Evolutionary conservation across 2,797 vertebrate genomes (phyloP).

Genomic region (Gallinago solitaria): DNA sequence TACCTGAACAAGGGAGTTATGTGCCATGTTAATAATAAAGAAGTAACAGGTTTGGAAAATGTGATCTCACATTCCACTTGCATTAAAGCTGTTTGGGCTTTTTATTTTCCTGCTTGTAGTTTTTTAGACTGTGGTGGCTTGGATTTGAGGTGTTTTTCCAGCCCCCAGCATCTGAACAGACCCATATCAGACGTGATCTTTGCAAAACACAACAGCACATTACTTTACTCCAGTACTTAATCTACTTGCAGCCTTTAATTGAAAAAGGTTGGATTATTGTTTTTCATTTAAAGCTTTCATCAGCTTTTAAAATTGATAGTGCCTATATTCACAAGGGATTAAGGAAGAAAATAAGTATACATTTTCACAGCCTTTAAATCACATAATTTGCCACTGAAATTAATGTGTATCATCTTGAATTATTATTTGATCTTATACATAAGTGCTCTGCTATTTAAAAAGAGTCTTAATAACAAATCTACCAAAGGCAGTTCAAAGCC

Average conservation of each 20-base stretch:
- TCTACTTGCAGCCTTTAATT: slow-evolving; percentile 51
- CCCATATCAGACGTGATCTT: not conserved
- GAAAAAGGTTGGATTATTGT: slow-evolving; percentile 61
- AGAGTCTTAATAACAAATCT: slow-evolving; percentile 64
- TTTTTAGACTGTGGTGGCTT: not conserved
- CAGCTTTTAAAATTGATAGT: slow-evolving; percentile 50
- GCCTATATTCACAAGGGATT: slow-evolving; percentile 37
- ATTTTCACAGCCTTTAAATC: slow-evolving; percentile 58
- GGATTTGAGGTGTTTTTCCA: not conserved
- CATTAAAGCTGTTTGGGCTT: not conserved
- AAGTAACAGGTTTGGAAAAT: slow-evolving; percentile 27
- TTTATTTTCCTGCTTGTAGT: not conserved
- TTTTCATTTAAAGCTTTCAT: slow-evolving; percentile 60
- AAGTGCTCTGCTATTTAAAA: slow-evolving; percentile 57
- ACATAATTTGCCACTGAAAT: slow-evolving; percentile 61
- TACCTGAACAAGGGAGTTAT: not conserved
- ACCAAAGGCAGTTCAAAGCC: slow-evolving; percentile 53
- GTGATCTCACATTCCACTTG: not conserved
- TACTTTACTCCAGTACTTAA: slow-evolving; percentile 34
- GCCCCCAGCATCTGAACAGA: not conserved
- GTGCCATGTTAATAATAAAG: not conserved
- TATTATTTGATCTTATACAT: slow-evolving; percentile 63
- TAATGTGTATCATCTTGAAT: slow-evolving; percentile 60
- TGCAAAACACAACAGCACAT: not conserved
- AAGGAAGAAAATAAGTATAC: slow-evolving; percentile 44